These are phyloP conservation scores for Acrocephalus kingi DNA, from an alignment of 2,113 vertebrate species.

Conservation along the genomic window DNA sequence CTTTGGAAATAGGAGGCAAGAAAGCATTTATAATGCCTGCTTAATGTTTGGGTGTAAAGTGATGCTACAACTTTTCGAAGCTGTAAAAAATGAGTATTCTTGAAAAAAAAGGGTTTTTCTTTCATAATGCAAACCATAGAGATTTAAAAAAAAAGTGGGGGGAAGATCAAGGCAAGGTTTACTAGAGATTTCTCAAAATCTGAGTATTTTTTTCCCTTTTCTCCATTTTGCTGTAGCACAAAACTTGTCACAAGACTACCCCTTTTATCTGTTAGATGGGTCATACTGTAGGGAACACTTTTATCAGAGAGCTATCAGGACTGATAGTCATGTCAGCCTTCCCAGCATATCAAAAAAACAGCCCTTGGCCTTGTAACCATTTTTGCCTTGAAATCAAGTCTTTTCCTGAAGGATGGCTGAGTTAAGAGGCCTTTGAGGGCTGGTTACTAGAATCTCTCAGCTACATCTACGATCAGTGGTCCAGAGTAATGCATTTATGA, in stretches of 20 bases:
- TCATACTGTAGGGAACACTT: not conserved
- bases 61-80: not conserved
- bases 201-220: not conserved
- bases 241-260: not conserved
- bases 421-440: accelerated
- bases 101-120: not conserved
- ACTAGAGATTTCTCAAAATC: not conserved
- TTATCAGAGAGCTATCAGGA: not conserved
- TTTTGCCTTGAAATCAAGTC: not conserved
- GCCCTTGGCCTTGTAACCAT: not conserved
- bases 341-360: not conserved
- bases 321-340: accelerated
- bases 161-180: not conserved
- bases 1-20: not conserved
- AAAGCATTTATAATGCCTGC: not conserved
- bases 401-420: not conserved
- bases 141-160: accelerated
- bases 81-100: not conserved
- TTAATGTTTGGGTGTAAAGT: not conserved
- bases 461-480: not conserved
- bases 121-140: not conserved
- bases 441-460: not conserved
- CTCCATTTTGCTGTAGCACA: not conserved
- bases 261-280: not conserved
- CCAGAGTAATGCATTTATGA: not conserved